A percentile compares a stretch with the other conserved stretches of the same genome.
Evolutionary conservation across 2,888 invertebrate species (phyloP).

Genomic region (Glaucopsyche alexis): DNA sequence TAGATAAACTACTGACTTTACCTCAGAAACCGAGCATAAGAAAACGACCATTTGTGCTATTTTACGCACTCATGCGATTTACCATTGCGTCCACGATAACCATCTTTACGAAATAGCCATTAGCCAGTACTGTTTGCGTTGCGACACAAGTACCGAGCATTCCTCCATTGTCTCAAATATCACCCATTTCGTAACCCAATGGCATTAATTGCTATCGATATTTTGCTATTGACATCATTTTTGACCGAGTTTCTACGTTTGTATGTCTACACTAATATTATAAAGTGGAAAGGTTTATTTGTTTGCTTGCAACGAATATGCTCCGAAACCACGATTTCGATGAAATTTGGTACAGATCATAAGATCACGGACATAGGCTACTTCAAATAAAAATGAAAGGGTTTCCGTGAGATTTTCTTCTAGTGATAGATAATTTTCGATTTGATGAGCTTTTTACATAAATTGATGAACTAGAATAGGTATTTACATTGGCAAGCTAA

Average conservation of each 20-base stretch:
- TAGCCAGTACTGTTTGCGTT: constrained; percentile 29
- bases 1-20: too few relatives aligned
- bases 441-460: background rate
- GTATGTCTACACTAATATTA: background rate
- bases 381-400: too few relatives aligned
- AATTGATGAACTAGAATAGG: too few relatives aligned
- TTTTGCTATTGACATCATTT: constrained; percentile 1
- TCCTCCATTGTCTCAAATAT: constrained; percentile 17
- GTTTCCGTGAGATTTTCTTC: too few relatives aligned
- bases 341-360: too few relatives aligned
- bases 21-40: too few relatives aligned
- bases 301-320: too few relatives aligned
- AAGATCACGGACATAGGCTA: too few relatives aligned
- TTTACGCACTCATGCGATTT: constrained; percentile 16
- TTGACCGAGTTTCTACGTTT: background rate
- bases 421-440: background rate
- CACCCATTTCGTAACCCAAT: constrained; percentile 3
- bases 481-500: too few relatives aligned
- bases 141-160: constrained; percentile 19
- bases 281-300: too few relatives aligned
- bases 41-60: background rate
- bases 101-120: constrained; percentile 31
- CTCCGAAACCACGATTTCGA: too few relatives aligned
- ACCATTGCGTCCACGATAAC: background rate
- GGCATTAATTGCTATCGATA: constrained; percentile 1